Conservation (phyloP, 1,140 invertebrate genomes). For the Oedothorax gibbosus region DNA sequence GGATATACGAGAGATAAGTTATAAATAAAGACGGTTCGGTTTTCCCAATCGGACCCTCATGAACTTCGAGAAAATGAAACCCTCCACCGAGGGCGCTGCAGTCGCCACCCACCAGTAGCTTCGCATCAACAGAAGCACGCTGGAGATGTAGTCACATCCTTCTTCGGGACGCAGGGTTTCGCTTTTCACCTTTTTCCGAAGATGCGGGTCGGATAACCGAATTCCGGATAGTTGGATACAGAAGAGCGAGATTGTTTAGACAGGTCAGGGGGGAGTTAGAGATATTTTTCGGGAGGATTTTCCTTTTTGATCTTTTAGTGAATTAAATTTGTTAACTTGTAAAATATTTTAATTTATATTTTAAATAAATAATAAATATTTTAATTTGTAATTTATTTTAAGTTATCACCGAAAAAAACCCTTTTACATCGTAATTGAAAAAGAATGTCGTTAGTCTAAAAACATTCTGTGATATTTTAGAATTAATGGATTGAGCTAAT, state of each 20-base stretch:
- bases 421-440: too few relatives aligned
- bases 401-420: not conserved
- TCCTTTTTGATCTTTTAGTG: not conserved
- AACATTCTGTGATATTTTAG: too few relatives aligned
- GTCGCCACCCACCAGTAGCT: constrained; percentile 37
- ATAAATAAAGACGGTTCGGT: too few relatives aligned
- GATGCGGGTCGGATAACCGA: not conserved
- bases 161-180: not conserved
- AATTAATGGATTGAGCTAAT: too few relatives aligned
- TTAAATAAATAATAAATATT: too few relatives aligned
- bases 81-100: constrained; percentile 17
- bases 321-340: not conserved
- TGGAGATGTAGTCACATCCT: constrained; percentile 21
- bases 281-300: not conserved
- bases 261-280: not conserved
- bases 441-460: too few relatives aligned
- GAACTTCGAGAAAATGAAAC: not conserved
- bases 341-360: too few relatives aligned
- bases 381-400: not conserved
- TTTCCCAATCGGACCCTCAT: too few relatives aligned
- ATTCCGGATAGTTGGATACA: not conserved
- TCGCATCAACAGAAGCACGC: constrained; percentile 45
- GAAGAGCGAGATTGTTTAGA: not conserved
- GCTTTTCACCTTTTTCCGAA: constrained; percentile 1
- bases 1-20: too few relatives aligned